These are phyloP conservation scores for Ptychadena robeensis DNA, from an alignment of 2,797 vertebrate genomes.

Conservation along the genomic window DNA sequence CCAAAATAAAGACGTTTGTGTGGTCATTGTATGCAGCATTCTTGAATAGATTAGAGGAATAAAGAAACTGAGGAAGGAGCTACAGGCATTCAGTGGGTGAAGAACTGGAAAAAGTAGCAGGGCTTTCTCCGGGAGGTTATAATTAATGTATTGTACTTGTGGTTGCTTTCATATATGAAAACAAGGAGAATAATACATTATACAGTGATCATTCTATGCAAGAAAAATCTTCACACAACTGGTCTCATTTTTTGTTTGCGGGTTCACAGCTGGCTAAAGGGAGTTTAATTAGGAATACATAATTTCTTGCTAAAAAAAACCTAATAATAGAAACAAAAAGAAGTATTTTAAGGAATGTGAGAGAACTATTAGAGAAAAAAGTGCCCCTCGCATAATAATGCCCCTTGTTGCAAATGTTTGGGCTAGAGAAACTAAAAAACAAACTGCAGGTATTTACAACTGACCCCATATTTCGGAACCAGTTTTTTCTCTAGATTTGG, in stretches of 20 bases:
- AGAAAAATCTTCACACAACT: too few species aligned
- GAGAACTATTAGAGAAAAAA: neutral
- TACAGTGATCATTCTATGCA: neutral
- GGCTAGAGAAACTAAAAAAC: too few species aligned
- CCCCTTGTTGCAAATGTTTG: too few species aligned
- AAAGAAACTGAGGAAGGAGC: neutral
- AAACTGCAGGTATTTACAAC: too few species aligned
- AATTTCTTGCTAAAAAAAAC: neutral
- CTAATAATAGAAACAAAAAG: too few species aligned
- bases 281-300: neutral
- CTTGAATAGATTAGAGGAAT: slow-evolving; percentile 22
- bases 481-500: too few species aligned
- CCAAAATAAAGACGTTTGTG: slow-evolving; percentile 40
- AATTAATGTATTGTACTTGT: neutral
- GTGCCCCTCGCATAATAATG: too few species aligned
- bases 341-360: too few species aligned
- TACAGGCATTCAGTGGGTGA: neutral
- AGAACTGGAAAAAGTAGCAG: neutral
- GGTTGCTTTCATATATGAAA: neutral
- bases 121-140: neutral
- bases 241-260: too few species aligned
- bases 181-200: neutral
- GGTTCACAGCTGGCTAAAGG: too few species aligned
- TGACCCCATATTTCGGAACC: too few species aligned
- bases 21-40: slow-evolving; percentile 21